phyloP scores from a whole-genome alignment of 2,797 vertebrate species.

The Phalanger gymnotis region DNA sequence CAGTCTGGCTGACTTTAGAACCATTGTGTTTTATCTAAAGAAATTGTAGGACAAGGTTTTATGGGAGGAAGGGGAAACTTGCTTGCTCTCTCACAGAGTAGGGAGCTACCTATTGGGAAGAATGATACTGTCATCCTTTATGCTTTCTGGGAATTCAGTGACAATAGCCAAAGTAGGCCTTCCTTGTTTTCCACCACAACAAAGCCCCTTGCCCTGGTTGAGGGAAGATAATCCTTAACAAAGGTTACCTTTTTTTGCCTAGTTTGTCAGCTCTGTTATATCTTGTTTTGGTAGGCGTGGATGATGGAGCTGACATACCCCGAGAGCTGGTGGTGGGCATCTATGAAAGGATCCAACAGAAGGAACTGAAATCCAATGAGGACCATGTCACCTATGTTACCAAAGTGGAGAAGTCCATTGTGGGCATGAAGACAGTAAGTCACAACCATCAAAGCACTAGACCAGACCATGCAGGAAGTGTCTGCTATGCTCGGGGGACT shows the following conservation, averaged over 20 bases:
- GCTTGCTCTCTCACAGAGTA: background rate
- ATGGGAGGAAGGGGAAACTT: background rate
- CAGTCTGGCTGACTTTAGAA: background rate
- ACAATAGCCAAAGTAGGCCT: background rate
- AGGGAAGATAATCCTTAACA: background rate
- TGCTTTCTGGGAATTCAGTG: background rate
- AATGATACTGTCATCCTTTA: background rate
- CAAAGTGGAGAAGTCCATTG: conserved; percentile 97
- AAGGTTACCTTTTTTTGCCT: background rate
- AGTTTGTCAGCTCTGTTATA: background rate
- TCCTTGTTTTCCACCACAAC: background rate
- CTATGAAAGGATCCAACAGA: conserved; percentile 97
- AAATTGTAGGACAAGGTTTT: background rate
- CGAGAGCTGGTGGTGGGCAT: conserved; percentile 98
- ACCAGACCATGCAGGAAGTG: background rate
- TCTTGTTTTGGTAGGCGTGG: conserved; percentile 89
- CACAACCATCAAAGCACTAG: rapidly evolving
- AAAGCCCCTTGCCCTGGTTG: background rate
- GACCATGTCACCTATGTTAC: conserved; percentile 99
- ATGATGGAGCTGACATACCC: conserved; percentile 98
- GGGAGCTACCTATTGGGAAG: background rate
- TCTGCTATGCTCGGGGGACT: background rate
- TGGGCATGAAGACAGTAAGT: conserved; percentile 95
- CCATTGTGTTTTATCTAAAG: background rate
- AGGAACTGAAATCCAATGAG: conserved; percentile 97